These are phyloP conservation scores for Squalus acanthias DNA, from an alignment of 2,797 vertebrate genomes.

Conservation along the genomic window DNA sequence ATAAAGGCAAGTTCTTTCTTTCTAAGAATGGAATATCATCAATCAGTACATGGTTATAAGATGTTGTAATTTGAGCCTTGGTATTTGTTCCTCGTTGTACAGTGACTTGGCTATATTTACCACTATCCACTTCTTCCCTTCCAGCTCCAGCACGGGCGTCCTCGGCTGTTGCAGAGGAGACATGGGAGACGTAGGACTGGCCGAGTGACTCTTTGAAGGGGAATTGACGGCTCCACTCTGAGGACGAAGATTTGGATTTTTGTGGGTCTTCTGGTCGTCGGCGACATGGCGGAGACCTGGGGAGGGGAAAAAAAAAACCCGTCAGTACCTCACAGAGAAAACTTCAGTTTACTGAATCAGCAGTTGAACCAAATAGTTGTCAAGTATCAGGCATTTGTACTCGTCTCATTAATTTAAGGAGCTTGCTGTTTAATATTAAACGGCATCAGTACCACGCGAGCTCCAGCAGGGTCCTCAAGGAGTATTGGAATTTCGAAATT, in stretches of 20 bases:
- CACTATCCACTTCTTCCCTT: slow-evolving; percentile 98
- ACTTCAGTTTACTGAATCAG: neutral
- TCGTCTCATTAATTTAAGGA: neutral
- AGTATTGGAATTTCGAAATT: neutral
- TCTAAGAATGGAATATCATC: no score
- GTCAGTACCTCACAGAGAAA: neutral
- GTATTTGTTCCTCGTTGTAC: neutral
- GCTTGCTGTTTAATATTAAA: neutral
- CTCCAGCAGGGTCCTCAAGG: neutral
- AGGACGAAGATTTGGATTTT: slow-evolving; percentile 77
- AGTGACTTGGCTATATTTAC: slow-evolving; percentile 57
- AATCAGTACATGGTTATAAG: no score
- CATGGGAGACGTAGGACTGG: slow-evolving; percentile 49
- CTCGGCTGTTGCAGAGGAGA: slow-evolving; percentile 59
- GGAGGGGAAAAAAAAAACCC: slow-evolving; percentile 33
- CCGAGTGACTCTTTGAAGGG: slow-evolving; percentile 60
- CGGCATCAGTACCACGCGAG: neutral
- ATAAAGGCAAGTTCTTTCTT: no score
- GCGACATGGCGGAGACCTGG: slow-evolving; percentile 83
- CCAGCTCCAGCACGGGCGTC: slow-evolving; percentile 76
- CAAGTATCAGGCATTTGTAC: neutral
- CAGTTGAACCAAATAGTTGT: neutral
- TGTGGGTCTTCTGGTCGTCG: slow-evolving; percentile 83
- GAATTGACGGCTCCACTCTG: slow-evolving; percentile 55
- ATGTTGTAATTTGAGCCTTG: neutral